Conservation (phyloP, 1,140 invertebrate species). For the Augochlora pura region DNA sequence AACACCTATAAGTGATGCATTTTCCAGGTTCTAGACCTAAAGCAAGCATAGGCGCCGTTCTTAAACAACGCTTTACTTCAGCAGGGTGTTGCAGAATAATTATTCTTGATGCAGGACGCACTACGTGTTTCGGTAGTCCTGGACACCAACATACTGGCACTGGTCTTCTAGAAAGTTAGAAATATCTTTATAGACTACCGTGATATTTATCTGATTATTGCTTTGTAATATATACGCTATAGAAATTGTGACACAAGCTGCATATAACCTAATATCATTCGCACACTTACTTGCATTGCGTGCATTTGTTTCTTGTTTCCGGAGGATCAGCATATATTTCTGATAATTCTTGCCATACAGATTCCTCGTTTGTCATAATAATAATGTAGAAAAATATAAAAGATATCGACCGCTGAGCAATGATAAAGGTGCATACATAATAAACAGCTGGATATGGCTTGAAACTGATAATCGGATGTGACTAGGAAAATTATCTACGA, state of each 20-base stretch:
- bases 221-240: background rate
- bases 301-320: slow-evolving; percentile 85
- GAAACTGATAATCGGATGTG: background rate
- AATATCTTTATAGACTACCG: background rate
- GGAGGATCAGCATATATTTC: slow-evolving; percentile 88
- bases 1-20: slow-evolving; percentile 83
- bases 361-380: slow-evolving; percentile 77
- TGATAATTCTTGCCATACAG: slow-evolving; percentile 85
- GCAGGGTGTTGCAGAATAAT: slow-evolving; percentile 95
- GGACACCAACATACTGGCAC: slow-evolving; percentile 93
- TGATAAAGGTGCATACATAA: background rate
- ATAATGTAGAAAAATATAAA: slow-evolving; percentile 5
- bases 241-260: background rate
- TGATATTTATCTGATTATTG: background rate
- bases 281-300: slow-evolving; percentile 85
- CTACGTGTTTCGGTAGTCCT: slow-evolving; percentile 85
- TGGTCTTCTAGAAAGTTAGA: slow-evolving; percentile 86
- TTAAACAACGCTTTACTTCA: slow-evolving; percentile 93
- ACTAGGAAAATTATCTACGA: too few relatives aligned
- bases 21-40: slow-evolving; percentile 86
- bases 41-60: slow-evolving; percentile 93
- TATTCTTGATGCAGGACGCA: slow-evolving; percentile 85
- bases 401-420: background rate
- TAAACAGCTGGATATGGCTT: background rate
- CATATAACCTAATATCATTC: slow-evolving; percentile 42